Evolutionary conservation across 2,113 vertebrate genomes (phyloP), one percentile per base, ranked within the genome.

Genomic region (Chrysochloris asiatica): DNA sequence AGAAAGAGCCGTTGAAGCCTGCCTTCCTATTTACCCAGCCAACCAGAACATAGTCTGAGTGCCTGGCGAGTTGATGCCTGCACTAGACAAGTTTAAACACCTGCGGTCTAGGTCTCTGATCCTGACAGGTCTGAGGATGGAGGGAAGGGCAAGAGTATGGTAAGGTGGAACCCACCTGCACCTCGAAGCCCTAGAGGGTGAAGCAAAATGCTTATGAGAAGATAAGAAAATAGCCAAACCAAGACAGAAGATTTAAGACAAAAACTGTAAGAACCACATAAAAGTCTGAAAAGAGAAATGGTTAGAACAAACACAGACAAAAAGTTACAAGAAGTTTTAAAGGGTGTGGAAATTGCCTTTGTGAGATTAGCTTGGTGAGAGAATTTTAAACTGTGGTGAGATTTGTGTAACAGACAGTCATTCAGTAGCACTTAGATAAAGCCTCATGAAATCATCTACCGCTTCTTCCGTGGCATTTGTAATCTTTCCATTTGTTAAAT

Each of bases 401-500:
- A 8, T 5, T 7, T 2, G 7, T 2, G 7, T 54, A n/a, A 41
- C 28, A 47, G 41, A 33, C 43, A 52, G 84, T 54, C 45, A 24
- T 78, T 54, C 45, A 83, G 45, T 41, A 81, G 72, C 71, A 54
- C 45, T 56, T 89, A 41, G 38, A 36, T 79, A 82, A 88, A 82
- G 78, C 72, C 52, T 73, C 14, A 78, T 85, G 82, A 54, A 72
- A 19, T 69, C 59, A 45, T 82, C 48, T 90, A 47, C 22, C 8
- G 11, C 8, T 8, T 12, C 17, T 19, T 81, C 61, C 7, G 26
- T 30, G 8, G 73, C 73, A 41, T 93, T 61, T 48, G 30, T 48
- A 50, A 81, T 90, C 48, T 43, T 38, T 77, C 45, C 28, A 0
- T 61, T 78, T 79, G 80, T 85, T 93, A 90, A 93, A 52, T 43